Conservation (phyloP, 2,113 vertebrate species). For the Oriolus oriolus region DNA sequence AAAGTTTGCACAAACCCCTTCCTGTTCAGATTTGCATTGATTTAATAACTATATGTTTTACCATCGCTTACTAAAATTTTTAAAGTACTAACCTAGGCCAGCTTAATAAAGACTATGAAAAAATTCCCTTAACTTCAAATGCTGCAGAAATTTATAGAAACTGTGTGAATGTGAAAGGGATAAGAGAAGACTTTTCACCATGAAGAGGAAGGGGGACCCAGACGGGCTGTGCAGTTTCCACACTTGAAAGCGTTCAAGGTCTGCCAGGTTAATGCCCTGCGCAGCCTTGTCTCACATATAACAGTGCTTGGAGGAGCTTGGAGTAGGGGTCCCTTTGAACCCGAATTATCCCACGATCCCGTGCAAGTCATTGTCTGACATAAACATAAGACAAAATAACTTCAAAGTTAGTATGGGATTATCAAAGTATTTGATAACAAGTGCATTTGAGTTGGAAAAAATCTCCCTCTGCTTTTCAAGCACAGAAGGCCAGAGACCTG, state of each 20-base stretch:
- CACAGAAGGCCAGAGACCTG: not conserved
- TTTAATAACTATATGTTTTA: not conserved
- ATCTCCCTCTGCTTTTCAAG: not conserved
- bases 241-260: not conserved
- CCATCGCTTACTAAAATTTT: not conserved
- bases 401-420: constrained; percentile 4
- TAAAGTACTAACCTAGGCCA: not conserved
- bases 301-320: not conserved
- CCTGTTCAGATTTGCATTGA: not conserved
- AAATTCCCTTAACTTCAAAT: not conserved
- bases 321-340: constrained; percentile 7
- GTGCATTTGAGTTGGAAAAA: not conserved
- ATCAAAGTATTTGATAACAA: constrained; percentile 8
- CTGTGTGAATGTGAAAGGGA: not conserved
- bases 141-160: not conserved
- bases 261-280: not conserved
- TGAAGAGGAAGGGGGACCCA: not conserved
- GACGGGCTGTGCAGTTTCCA: not conserved
- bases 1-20: not conserved
- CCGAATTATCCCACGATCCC: not conserved
- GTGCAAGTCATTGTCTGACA: not conserved
- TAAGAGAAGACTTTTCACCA: not conserved
- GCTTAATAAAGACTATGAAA: not conserved
- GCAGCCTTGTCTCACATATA: not conserved
- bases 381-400: not conserved